Base-by-base conservation (phyloP, 2,888 invertebrate genomes). In the Beris morrisii region DNA sequence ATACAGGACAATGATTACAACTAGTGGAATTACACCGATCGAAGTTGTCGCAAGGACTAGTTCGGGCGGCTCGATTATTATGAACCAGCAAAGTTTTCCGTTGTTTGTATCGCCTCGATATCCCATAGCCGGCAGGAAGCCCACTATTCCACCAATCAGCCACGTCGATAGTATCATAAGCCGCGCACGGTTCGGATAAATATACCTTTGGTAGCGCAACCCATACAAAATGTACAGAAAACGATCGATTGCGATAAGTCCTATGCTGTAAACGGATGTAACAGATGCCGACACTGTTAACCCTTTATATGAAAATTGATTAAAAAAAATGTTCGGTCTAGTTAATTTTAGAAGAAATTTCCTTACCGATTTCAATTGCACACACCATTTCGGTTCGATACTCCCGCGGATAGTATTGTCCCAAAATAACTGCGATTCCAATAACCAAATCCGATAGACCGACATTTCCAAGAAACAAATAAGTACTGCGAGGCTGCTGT, bases 201-300 rank as follows among this genome's bases (percentile, higher is more conserved):
- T 83, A 84, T 85, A 86, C 65, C 83, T 79, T 73, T 86, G 84
- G 73, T 88, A 87, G 73, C 86, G 84, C 13, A 88, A 75, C 0
- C 87, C 88, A 72, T 87, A 85, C 1, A 87, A 76, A 54, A 88
- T 88, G 74, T 86, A 88, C 53, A 87, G 82, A 73, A 84, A 88
- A 38, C 88, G 80, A 72, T 88, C 88, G 0, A 87, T 78, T 3
- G 86, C 87, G 32, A 88, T 86, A 9, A 87, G 75, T 1, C 85
- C 86, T 4, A 88, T 85, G 57, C 85, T 87, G 75, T 86, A 86
- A 67, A 87, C 84, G 0, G 87, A 88, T 9, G 86, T 84, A 74
- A 88, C 78, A 0, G 86, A 85, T 46, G 86, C 84, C 66, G 86
- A 84, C n/a, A 86, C 86, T 58, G 87, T 82, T 82, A 86, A 81